Conservation (phyloP, 2,888 invertebrate species). For the Thumatha senex region DNA sequence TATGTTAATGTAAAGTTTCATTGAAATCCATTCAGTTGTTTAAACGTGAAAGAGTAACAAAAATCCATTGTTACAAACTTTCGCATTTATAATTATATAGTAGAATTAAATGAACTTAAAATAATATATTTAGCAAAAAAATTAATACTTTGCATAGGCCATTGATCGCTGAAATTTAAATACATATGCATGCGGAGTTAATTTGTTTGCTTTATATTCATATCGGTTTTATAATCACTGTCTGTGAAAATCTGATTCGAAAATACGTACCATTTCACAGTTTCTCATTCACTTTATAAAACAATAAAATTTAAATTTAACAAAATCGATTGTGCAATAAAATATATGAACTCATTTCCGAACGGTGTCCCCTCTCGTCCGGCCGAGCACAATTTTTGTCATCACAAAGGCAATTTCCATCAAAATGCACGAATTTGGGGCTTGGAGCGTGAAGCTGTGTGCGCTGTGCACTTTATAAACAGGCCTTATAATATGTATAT, state of each 20-base stretch:
- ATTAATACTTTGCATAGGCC: no score
- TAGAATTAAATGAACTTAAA: no score
- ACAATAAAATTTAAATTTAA: constrained; percentile 69
- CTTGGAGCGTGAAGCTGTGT: constrained; percentile 49
- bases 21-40: no score
- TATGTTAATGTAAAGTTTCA: no score
- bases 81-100: no score
- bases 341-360: constrained; percentile 74
- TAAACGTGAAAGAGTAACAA: no score
- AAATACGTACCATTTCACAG: constrained; percentile 28
- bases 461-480: constrained; percentile 34
- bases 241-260: constrained; percentile 17
- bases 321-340: constrained; percentile 65
- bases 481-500: constrained; percentile 17
- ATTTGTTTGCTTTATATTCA: constrained; percentile 9
- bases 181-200: not conserved
- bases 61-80: no score
- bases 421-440: constrained; percentile 68
- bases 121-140: no score
- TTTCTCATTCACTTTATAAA: constrained; percentile 47
- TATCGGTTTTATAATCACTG: constrained; percentile 25
- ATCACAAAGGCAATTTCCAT: constrained; percentile 71
- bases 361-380: constrained; percentile 49
- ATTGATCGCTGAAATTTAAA: not conserved
- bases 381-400: constrained; percentile 64